Conservation (phyloP, 2,113 vertebrate genomes). For the Dicrurus megarhynchus region DNA sequence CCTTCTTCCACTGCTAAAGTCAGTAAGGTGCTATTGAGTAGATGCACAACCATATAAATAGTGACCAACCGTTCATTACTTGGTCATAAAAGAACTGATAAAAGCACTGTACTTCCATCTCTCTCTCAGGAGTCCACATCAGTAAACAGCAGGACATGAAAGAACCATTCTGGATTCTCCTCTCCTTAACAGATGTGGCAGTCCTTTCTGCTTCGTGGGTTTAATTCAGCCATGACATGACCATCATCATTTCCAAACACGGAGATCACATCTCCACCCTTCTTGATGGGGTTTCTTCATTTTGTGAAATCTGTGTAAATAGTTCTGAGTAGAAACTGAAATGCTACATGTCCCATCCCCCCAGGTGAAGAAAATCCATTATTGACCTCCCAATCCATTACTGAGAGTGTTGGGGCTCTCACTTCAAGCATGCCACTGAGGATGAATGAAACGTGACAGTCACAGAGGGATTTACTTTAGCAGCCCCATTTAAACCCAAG, state of each 20-base stretch:
- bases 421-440: neutral
- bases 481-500: neutral
- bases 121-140: neutral
- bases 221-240: neutral
- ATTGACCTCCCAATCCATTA: neutral
- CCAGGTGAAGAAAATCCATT: neutral
- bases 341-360: neutral
- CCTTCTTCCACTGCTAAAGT: neutral
- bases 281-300: neutral
- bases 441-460: neutral
- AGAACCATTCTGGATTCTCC: neutral
- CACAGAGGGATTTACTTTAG: neutral
- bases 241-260: neutral
- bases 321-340: neutral
- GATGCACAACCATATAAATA: neutral
- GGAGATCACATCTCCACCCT: neutral
- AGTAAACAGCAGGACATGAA: neutral
- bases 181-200: neutral
- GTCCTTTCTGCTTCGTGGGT: neutral
- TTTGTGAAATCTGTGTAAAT: neutral
- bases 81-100: neutral
- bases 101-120: neutral
- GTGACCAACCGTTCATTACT: neutral
- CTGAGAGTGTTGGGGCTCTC: neutral
- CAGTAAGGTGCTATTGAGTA: neutral